Conservation (phyloP, 2,888 invertebrate genomes). For the Clunio marinus region DNA sequence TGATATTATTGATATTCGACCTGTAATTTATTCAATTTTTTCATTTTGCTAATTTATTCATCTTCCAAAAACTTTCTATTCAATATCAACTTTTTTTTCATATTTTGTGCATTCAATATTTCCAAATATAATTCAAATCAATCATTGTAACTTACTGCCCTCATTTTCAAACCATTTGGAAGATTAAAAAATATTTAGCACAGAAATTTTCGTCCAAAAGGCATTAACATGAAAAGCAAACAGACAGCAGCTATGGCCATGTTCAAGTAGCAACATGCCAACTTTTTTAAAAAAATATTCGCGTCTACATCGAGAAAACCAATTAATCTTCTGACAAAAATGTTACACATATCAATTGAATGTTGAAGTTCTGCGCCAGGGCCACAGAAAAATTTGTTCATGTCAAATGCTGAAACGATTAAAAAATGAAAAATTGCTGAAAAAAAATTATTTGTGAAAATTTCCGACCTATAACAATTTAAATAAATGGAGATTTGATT, state of each 20-base stretch:
- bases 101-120: background rate
- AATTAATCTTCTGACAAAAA: slow-evolving; percentile 13
- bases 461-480: too few relatives aligned
- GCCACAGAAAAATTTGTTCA: too few relatives aligned
- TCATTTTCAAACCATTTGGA: background rate
- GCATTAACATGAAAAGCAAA: background rate
- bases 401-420: too few relatives aligned
- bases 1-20: too few relatives aligned
- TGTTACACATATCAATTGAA: background rate
- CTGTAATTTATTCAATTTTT: too few relatives aligned
- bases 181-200: slow-evolving; percentile 4
- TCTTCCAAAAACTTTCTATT: too few relatives aligned
- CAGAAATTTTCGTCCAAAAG: background rate
- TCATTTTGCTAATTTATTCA: too few relatives aligned
- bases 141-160: background rate
- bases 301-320: slow-evolving; percentile 1
- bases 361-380: too few relatives aligned
- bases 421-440: too few relatives aligned
- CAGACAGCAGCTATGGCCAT: background rate
- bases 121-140: background rate
- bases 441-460: too few relatives aligned
- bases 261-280: too few relatives aligned
- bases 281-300: background rate
- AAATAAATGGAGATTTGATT: too few relatives aligned
- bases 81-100: background rate